phyloP scores from a whole-genome alignment of 2,888 invertebrate genomes.

The Sympetrum striolatum region DNA sequence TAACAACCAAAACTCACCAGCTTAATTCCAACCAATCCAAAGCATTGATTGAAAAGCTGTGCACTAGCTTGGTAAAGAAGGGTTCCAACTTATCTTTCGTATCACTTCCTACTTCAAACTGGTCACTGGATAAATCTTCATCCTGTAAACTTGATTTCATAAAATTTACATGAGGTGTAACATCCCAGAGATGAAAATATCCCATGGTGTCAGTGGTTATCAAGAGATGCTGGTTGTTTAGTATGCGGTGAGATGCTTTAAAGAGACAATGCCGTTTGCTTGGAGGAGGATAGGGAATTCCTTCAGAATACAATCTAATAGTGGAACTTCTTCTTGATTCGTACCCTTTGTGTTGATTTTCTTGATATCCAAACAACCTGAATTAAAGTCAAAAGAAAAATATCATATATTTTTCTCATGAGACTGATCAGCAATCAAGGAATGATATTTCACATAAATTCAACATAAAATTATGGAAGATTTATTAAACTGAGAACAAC shows the following conservation, averaged over 20 bases:
- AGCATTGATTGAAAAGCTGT: conserved; percentile 8
- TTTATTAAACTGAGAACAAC: too few relatives aligned
- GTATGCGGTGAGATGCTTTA: background rate
- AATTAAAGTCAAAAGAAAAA: conserved; percentile 48
- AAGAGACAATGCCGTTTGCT: background rate
- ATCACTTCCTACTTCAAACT: background rate
- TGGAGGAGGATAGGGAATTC: background rate
- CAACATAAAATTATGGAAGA: too few relatives aligned
- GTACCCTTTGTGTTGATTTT: background rate
- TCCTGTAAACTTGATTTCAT: background rate
- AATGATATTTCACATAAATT: too few relatives aligned
- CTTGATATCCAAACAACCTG: conserved; percentile 52
- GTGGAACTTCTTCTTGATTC: background rate
- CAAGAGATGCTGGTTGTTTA: background rate
- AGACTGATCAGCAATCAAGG: too few relatives aligned
- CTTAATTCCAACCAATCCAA: conserved; percentile 1
- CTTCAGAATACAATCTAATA: background rate
- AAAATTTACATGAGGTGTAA: background rate
- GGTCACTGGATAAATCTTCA: background rate
- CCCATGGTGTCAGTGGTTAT: conserved; percentile 5
- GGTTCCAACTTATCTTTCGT: background rate
- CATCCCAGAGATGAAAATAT: conserved; percentile 29
- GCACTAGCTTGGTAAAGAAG: conserved; percentile 1
- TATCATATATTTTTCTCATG: background rate
- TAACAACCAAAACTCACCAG: background rate